Percentiles rank a stretch among this genome's conserved stretches.
phyloP scores from a whole-genome alignment of 1,140 invertebrate species.

The Drosophila watanabei region DNA sequence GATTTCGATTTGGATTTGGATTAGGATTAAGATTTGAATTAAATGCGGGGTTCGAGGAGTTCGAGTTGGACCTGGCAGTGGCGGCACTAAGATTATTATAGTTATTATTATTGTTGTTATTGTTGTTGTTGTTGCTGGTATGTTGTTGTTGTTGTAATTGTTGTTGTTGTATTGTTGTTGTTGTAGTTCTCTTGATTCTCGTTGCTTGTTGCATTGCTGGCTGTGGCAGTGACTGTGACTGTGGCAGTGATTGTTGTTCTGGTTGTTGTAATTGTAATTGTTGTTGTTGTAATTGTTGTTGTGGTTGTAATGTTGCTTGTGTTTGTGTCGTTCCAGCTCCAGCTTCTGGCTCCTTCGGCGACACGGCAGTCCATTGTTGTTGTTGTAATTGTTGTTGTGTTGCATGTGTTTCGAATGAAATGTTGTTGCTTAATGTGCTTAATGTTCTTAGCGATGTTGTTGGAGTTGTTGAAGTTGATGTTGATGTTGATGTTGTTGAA shows the following conservation, averaged over 20 bases:
- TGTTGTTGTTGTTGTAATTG: conserved; percentile 35
- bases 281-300: conserved; percentile 28
- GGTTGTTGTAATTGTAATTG: conserved; percentile 20
- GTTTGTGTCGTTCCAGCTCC: conserved; percentile 47
- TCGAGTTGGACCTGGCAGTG: conserved; percentile 39
- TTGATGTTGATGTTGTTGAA: conserved; percentile 2
- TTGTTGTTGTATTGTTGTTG: conserved; percentile 14
- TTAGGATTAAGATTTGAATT: neutral
- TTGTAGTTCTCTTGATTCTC: conserved; percentile 29
- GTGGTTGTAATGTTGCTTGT: conserved; percentile 29
- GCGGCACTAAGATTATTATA: conserved; percentile 50
- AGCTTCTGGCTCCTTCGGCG: conserved; percentile 56
- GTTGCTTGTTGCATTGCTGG: conserved; percentile 18
- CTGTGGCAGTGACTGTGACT: conserved; percentile 38
- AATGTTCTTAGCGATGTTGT: conserved; percentile 29
- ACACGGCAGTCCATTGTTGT: conserved; percentile 76
- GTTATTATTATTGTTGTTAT: conserved; percentile 28
- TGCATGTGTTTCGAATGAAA: conserved; percentile 54
- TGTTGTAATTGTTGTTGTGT: conserved; percentile 60
- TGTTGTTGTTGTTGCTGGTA: conserved; percentile 49
- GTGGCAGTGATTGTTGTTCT: conserved; percentile 25
- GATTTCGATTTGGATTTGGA: neutral
- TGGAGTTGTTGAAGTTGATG: conserved; percentile 10
- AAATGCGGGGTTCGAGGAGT: conserved; percentile 23
- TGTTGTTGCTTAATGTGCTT: conserved; percentile 36